Percentiles rank a stretch among this genome's conserved stretches.
These are phyloP conservation scores for Linnaemya vulpina DNA, from an alignment of 2,888 invertebrate species.

Conservation along the genomic window DNA sequence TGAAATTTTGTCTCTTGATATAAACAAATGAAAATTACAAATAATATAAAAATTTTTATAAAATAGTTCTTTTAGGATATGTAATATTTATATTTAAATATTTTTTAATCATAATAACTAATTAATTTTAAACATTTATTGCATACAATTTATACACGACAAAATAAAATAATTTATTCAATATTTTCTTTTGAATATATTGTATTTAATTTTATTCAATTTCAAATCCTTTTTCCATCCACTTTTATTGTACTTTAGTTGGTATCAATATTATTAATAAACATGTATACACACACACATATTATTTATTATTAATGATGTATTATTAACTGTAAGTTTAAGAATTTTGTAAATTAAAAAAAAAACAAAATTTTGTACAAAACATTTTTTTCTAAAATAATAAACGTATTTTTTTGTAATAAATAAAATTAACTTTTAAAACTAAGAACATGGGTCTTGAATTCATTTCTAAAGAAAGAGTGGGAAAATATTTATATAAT, in stretches of 20 bases:
- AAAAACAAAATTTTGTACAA: constrained; percentile 67
- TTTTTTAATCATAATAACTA: constrained; percentile 34
- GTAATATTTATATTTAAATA: constrained; percentile 49
- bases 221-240: constrained; percentile 55
- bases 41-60: not conserved
- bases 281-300: not conserved
- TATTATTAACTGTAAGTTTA: constrained; percentile 69
- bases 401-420: constrained; percentile 64
- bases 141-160: constrained; percentile 33
- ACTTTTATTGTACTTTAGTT: constrained; percentile 44
- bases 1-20: constrained; percentile 21
- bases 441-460: not conserved
- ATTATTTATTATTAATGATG: constrained; percentile 53
- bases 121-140: constrained; percentile 41
- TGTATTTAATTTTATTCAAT: constrained; percentile 3
- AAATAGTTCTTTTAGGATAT: constrained; percentile 48
- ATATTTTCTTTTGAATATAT: not conserved
- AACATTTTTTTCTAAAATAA: constrained; percentile 55
- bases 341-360: constrained; percentile 69
- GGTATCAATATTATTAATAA: constrained; percentile 13
- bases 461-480: not conserved
- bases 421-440: constrained; percentile 60
- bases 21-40: constrained; percentile 13
- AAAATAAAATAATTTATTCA: constrained; percentile 8
- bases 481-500: too few species aligned